These are phyloP conservation scores for Ophioninae sp. DNA, from an alignment of 2,888 invertebrate species.

Conservation along the genomic window DNA sequence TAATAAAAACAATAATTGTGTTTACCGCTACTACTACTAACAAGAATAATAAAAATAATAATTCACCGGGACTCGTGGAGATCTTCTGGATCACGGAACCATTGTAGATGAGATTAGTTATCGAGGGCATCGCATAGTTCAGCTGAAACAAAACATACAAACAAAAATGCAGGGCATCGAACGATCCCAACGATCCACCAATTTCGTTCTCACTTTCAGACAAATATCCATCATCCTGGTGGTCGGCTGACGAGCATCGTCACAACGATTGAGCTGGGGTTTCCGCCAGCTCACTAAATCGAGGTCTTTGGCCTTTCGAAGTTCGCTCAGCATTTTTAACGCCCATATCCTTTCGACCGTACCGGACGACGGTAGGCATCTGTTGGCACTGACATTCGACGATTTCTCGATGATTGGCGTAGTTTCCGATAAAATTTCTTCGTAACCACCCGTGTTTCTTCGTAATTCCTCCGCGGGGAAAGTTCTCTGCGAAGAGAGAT, in stretches of 20 bases:
- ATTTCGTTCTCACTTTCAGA: conserved; percentile 3
- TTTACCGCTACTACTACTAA: no score
- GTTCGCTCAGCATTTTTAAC: conserved; percentile 22
- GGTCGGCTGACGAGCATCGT: conserved; percentile 35
- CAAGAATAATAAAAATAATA: no score
- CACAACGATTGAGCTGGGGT: no score
- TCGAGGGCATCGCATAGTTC: conserved; percentile 41
- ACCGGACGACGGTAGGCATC: background rate
- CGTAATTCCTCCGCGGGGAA: no score
- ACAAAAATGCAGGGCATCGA: background rate
- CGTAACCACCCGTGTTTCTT: no score
- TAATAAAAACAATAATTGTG: no score
- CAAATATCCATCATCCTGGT: conserved; percentile 43
- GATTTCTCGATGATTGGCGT: no score
- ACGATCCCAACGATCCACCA: background rate
- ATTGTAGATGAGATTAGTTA: conserved; percentile 46
- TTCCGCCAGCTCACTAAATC: no score
- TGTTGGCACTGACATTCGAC: no score
- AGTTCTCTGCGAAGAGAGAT: no score
- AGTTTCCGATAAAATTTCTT: no score
- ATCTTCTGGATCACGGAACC: conserved; percentile 24
- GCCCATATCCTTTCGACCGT: conserved; percentile 44
- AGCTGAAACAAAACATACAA: conserved; percentile 24
- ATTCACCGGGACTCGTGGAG: conserved; percentile 42
- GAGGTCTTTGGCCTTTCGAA: no score